These are phyloP conservation scores for Drosophila buzzatii DNA, from an alignment of 2,888 invertebrate genomes.

Conservation along the genomic window DNA sequence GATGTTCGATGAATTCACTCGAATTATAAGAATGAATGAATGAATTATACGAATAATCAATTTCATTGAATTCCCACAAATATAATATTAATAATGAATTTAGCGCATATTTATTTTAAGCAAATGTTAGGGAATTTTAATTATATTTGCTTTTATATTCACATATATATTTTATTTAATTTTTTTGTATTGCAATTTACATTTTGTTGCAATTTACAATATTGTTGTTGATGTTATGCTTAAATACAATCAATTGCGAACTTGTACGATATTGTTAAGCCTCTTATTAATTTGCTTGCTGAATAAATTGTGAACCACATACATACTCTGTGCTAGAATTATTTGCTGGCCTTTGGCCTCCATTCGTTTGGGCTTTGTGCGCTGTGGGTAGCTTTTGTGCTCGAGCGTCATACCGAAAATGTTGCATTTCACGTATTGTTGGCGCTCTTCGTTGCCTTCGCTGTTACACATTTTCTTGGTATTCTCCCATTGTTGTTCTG, in stretches of 20 bases:
- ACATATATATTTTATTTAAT: not conserved
- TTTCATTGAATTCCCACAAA: too few relatives aligned
- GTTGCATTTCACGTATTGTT: constrained; percentile 81
- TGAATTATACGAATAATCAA: too few relatives aligned
- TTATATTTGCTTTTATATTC: too few relatives aligned
- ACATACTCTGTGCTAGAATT: not conserved
- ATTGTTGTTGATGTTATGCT: not conserved
- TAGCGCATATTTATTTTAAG: too few relatives aligned
- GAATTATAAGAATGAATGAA: too few relatives aligned
- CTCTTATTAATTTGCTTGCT: not conserved
- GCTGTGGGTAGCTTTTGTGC: constrained; percentile 59
- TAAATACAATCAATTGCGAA: not conserved
- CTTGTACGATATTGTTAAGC: not conserved
- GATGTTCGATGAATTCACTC: too few relatives aligned
- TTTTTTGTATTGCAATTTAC: not conserved
- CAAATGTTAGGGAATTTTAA: too few relatives aligned
- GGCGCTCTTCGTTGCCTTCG: constrained; percentile 42
- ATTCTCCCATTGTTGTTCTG: constrained; percentile 51
- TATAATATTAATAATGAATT: too few relatives aligned
- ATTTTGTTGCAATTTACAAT: too few relatives aligned
- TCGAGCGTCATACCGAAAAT: constrained; percentile 76
- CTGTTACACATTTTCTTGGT: constrained; percentile 56
- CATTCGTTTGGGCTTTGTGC: constrained; percentile 27
- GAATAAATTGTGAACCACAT: not conserved
- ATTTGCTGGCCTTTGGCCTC: constrained; percentile 24